Evolutionary conservation across 2,888 invertebrate species (phyloP), one percentile per base, ranked within the genome.

Genomic region (Philonicus albiceps): DNA sequence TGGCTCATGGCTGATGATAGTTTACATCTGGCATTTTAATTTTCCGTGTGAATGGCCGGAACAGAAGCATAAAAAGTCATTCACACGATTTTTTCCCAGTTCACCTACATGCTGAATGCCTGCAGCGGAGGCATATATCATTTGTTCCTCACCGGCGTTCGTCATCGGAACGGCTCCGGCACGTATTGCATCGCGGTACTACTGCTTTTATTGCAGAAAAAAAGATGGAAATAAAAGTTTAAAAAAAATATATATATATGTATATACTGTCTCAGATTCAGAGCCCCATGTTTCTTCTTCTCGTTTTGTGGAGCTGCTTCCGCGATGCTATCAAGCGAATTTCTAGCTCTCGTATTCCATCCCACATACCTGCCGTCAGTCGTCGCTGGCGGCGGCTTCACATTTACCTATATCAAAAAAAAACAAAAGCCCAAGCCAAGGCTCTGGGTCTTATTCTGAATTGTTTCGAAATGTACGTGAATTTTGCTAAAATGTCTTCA

Each of bases 391-490:
- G 30, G 49, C 78, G 49, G 78, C 27, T 78, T 43, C 49, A 13
- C 78, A 43, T 43, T 78, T 76, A 43, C 40, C 40, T 43, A 13
- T 43, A 76, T 76, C 76, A 49, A 49, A 49, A 49, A 40, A 40
- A 40, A 40, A 40, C 4, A 5, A 40, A 49, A 49, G 6, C 19
- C 11, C 7, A 3, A 64, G 64, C 22, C 22, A 22, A n/a, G n/a
- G 55, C 8, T 19, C 37, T 37, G 43, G 13, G 43, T 19, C 30
- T 53, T 30, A 81, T 81, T 81, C 55, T 49, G 55, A 53, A 81
- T 81, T 55, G 55, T 81, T 81, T 81, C 81, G 81, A 55, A 81
- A 81, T 81, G 81, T 64, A 81, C 55, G 81, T 81, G 81, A 81
- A 81, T 55, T 55, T 81, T 34, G n/a, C 81, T 30, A 81, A 81